phyloP scores from a whole-genome alignment of 2,797 vertebrate genomes.

The Selene dorsalis region DNA sequence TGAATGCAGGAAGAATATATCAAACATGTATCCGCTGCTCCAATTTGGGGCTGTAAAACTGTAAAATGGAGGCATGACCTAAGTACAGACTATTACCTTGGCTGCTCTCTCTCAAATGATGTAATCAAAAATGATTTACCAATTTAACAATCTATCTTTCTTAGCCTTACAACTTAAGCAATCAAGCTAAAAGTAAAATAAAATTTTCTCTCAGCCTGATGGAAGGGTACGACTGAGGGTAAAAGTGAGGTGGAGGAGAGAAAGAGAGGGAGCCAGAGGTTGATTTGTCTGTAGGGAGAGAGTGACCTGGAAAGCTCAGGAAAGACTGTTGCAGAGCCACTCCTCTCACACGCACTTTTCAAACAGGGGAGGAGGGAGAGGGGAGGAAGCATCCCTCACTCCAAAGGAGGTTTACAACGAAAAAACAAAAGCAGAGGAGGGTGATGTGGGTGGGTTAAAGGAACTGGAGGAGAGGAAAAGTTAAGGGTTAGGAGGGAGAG shows the following conservation, averaged over 20 bases:
- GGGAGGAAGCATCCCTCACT: conserved; percentile 2
- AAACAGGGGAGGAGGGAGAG: conserved; percentile 41
- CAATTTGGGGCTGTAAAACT: not conserved
- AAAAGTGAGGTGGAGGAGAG: conserved; percentile 1
- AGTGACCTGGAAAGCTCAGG: conserved; percentile 67
- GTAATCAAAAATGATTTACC: conserved; percentile 21
- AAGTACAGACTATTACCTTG: not conserved
- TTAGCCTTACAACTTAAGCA: not conserved
- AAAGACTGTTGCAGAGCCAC: conserved; percentile 24
- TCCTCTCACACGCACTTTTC: conserved; percentile 60
- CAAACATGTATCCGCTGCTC: not conserved
- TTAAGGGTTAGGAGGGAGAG: not conserved
- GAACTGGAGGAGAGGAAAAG: not conserved
- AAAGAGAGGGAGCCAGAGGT: conserved; percentile 45
- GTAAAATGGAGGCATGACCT: not conserved
- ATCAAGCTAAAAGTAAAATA: conserved; percentile 23
- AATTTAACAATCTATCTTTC: conserved; percentile 17
- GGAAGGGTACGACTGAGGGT: conserved; percentile 11
- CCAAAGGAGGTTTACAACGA: conserved; percentile 16
- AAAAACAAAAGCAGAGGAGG: conserved; percentile 6
- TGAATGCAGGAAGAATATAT: not conserved
- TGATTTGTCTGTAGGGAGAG: conserved; percentile 50
- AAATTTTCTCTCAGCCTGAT: not conserved
- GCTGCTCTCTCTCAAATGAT: conserved; percentile 18
- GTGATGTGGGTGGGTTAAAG: conserved; percentile 5